Evolutionary conservation across 2,888 invertebrate genomes (phyloP), one percentile per base, ranked within the genome.

Genomic region (Abrostola tripartita): DNA sequence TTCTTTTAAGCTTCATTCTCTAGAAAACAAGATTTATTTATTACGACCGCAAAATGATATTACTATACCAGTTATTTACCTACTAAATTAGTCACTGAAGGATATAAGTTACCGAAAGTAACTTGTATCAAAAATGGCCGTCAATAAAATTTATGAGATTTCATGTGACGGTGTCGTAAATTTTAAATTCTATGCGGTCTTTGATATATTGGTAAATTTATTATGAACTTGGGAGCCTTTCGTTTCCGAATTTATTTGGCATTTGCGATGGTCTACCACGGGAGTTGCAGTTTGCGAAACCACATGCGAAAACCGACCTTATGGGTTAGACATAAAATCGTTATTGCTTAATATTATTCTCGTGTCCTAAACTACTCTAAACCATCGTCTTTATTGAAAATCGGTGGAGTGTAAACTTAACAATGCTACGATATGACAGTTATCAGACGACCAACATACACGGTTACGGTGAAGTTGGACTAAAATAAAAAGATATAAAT

Each of bases 1-100:
- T 61, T 53, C 55, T 71, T 61, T 42, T 60, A 50, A 65, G 65
- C 76, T 65, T 65, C 63, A 65, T 61, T 72, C 71, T 72, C 72
- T 72, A 78, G 82, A 77, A 83, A 84, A 81, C 41, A 12, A 38
- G 82, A 83, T 14, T 47, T 47, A 88, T 87, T 88, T 88, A 88
- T 81, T 63, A 67, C 73, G 69, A 84, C 85, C 83, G 74, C 84
- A 82, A 76, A 76, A 68, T 68, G 69, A 72, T 75, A 71, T 75
- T 4, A 8, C 14, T 24, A 69, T 44, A 42, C 37, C 71, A 67
- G 50, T 56, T 78, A 69, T 79, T 74, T 68, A 78, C 44, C 44
- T 47, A 47, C 71, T 60, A 77, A 79, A 83, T 85, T 85, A 83
- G 82, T 79, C 82, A 86, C 72, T 78, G 52, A 56, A 53, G 56